phyloP scores from a whole-genome alignment of 2,113 vertebrate genomes.

The Falcunculus frontatus region DNA sequence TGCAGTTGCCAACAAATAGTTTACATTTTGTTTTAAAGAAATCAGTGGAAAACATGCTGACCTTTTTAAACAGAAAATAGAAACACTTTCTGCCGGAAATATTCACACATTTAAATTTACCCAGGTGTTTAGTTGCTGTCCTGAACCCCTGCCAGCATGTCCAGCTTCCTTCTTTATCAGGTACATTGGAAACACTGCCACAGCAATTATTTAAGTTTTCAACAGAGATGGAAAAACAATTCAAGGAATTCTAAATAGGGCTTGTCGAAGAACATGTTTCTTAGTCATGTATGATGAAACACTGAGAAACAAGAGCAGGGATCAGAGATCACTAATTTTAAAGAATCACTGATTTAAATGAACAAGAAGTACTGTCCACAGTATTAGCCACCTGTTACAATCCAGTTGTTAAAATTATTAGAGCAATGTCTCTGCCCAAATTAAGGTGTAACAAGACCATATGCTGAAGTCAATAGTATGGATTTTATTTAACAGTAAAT shows the following conservation, averaged over 20 bases:
- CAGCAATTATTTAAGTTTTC: neutral
- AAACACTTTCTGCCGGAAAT: neutral
- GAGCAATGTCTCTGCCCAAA: fast-evolving
- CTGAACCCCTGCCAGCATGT: neutral
- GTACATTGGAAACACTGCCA: neutral
- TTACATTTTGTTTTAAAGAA: neutral
- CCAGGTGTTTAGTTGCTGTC: neutral
- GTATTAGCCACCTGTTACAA: neutral
- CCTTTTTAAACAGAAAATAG: neutral
- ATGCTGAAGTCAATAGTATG: neutral
- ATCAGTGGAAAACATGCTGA: neutral
- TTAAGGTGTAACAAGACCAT: neutral
- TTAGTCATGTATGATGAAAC: neutral
- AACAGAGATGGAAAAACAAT: neutral
- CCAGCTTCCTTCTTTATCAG: neutral
- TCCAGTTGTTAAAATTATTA: neutral
- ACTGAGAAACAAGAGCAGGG: neutral
- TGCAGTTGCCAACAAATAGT: neutral
- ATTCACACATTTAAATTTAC: neutral
- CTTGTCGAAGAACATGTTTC: neutral
- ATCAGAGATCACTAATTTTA: neutral
- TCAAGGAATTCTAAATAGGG: neutral
- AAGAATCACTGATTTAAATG: neutral
- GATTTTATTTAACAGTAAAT: neutral
- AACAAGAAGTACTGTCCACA: neutral